phyloP scores from a whole-genome alignment of 2,797 vertebrate genomes.

The Carcharodon carcharias region DNA sequence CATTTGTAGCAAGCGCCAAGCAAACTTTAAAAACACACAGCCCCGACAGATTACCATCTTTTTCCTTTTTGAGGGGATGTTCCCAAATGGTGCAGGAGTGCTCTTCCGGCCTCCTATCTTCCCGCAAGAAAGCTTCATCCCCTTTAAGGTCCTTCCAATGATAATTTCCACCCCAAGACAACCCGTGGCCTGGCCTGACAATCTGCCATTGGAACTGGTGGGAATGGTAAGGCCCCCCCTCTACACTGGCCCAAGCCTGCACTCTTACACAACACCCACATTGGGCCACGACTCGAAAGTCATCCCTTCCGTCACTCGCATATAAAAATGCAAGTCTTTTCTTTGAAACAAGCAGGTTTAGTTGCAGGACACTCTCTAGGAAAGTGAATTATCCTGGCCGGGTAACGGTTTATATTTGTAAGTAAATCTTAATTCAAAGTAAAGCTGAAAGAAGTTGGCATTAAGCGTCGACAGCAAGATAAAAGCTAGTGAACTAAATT shows the following conservation, averaged over 20 bases:
- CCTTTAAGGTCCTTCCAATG: no score
- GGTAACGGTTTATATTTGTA: background rate
- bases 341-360: background rate
- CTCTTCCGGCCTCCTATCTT: background rate
- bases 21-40: background rate
- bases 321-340: background rate
- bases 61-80: background rate
- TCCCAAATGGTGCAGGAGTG: background rate
- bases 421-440: background rate
- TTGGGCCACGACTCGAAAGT: background rate
- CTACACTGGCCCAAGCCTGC: no score
- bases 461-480: background rate
- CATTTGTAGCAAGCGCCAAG: background rate
- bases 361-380: background rate
- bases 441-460: background rate
- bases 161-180: background rate
- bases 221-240: background rate
- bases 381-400: background rate
- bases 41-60: background rate
- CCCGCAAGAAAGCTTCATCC: no score
- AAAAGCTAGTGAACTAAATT: background rate
- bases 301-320: background rate
- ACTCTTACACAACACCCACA: background rate
- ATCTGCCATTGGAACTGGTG: background rate
- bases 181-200: background rate